These are phyloP conservation scores for Flabesymbios commensalis DNA, from an alignment of 2,888 invertebrate species.

Conservation along the genomic window DNA sequence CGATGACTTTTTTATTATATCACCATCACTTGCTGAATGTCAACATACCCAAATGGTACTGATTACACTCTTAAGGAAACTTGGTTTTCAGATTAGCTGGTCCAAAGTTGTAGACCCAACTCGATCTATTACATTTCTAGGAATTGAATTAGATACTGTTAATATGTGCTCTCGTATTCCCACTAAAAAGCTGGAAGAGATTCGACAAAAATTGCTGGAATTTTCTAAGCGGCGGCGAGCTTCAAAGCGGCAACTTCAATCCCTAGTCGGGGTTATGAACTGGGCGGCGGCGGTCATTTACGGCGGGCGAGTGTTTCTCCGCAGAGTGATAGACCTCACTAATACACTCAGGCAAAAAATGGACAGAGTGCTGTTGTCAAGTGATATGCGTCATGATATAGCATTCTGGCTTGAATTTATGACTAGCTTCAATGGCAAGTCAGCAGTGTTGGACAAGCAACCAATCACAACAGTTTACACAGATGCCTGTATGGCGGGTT, in stretches of 20 bases:
- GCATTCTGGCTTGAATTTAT: no score
- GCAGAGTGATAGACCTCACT: not conserved
- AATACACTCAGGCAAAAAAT: not conserved
- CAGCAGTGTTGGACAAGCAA: not conserved
- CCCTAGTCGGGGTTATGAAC: not conserved
- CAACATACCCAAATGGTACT: not conserved
- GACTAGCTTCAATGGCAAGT: no score
- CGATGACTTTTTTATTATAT: not conserved
- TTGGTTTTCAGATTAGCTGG: constrained; percentile 6
- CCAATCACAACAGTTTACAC: not conserved
- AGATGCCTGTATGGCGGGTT: not conserved
- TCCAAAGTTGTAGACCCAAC: not conserved
- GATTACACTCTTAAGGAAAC: not conserved
- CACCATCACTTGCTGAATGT: not conserved
- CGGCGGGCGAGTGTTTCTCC: constrained; percentile 2
- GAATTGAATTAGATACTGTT: not conserved
- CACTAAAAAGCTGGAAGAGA: not conserved
- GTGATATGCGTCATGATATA: no score
- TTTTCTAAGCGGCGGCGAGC: not conserved
- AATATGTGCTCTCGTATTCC: no score
- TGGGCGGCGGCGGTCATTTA: not conserved
- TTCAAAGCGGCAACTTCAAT: not conserved
- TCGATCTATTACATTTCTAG: not conserved
- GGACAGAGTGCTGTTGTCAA: no score
- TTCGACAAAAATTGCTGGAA: not conserved